phyloP scores from a whole-genome alignment of 2,888 invertebrate genomes.

The Philonicus albiceps region DNA sequence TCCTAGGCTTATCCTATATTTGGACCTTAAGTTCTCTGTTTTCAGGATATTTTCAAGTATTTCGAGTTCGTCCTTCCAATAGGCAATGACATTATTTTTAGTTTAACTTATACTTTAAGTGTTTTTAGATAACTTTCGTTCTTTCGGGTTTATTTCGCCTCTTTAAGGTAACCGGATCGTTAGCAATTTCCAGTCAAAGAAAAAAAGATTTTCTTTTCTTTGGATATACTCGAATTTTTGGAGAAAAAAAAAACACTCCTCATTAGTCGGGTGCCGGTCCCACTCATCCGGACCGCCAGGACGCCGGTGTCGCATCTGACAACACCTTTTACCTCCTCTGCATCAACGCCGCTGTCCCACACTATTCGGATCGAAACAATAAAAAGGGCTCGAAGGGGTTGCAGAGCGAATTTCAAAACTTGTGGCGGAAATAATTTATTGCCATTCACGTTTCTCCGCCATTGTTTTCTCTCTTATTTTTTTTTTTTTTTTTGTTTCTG shows the following conservation, averaged over 20 bases:
- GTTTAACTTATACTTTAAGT: too few species aligned
- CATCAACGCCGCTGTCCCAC: neutral
- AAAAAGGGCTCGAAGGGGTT: slow-evolving; percentile 21
- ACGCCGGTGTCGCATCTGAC: slow-evolving; percentile 20
- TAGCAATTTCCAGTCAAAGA: too few species aligned
- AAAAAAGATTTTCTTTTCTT: neutral
- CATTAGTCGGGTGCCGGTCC: neutral
- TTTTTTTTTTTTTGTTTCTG: too few species aligned
- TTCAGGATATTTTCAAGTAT: too few species aligned
- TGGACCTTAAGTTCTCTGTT: too few species aligned
- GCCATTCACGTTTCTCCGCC: slow-evolving; percentile 46
- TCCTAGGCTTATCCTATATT: too few species aligned
- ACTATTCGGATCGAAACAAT: slow-evolving; percentile 35
- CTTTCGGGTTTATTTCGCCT: too few species aligned
- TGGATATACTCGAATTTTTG: neutral
- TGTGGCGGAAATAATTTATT: slow-evolving; percentile 49
- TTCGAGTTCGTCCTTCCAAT: too few species aligned
- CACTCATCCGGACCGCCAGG: neutral
- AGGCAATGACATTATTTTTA: too few species aligned
- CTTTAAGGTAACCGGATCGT: too few species aligned
- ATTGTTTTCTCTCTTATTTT: slow-evolving; percentile 43
- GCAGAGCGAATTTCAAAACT: slow-evolving; percentile 46
- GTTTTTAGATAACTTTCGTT: too few species aligned
- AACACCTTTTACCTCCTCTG: slow-evolving; percentile 38
- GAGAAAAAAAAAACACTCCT: neutral